A percentile compares a stretch with the other conserved stretches of the same genome.
These are phyloP conservation scores for Netelia fuscicornis DNA, from an alignment of 2,888 invertebrate genomes.

Conservation along the genomic window DNA sequence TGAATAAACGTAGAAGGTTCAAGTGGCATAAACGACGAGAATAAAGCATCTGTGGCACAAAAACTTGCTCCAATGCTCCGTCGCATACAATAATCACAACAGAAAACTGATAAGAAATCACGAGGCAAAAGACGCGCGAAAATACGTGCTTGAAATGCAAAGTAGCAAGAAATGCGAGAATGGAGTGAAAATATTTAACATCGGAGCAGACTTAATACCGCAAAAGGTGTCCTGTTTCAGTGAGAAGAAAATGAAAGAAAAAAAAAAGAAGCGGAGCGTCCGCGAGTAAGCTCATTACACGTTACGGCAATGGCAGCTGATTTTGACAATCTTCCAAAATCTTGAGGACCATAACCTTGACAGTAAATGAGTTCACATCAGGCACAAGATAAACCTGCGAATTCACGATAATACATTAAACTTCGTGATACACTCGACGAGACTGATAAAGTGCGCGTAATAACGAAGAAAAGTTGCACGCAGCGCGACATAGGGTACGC, in stretches of 20 bases:
- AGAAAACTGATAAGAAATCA: neutral
- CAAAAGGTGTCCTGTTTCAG: neutral
- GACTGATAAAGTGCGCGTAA: conserved; percentile 1
- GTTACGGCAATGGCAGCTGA: conserved; percentile 83
- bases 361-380: conserved; percentile 39
- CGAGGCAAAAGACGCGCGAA: conserved; percentile 62
- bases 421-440: conserved; percentile 1
- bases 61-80: neutral
- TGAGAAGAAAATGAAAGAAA: conserved; percentile 8
- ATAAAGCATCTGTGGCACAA: neutral
- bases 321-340: conserved; percentile 80
- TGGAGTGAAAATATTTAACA: neutral
- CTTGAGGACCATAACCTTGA: conserved; percentile 75
- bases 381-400: neutral
- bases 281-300: conserved; percentile 27
- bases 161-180: neutral
- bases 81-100: conserved; percentile 7
- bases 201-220: neutral
- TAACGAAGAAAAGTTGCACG: conserved; percentile 47
- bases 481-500: conserved; percentile 72
- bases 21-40: neutral
- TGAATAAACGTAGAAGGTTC: neutral
- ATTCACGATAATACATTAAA: conserved; percentile 6
- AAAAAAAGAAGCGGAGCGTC: conserved; percentile 20
- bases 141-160: conserved; percentile 14